Evolutionary conservation across 2,888 invertebrate genomes (phyloP), one percentile per base, ranked within the genome.

Genomic region (Drosophila mercatorum): DNA sequence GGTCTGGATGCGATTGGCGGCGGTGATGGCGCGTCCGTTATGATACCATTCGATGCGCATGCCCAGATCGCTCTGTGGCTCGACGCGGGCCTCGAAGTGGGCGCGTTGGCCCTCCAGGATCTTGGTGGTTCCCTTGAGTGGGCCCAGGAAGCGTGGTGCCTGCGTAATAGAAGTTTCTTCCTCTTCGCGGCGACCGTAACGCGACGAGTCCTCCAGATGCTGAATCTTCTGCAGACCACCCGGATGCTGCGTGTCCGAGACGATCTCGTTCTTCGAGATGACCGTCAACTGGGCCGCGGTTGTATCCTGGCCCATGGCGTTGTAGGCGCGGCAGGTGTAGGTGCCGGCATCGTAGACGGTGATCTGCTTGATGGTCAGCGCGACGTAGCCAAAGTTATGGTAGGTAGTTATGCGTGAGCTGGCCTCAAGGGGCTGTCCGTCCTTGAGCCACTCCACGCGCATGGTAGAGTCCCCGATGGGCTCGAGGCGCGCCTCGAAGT

Each of bases 41-140:
- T 97, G 97, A 92, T 97, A 98, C 99, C 99, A 99, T 93, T 99
- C 98, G 73, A 98, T 96, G 90, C 95, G 95, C 96, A 99, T 96
- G 26, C 96, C 96, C 36, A 98, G 95, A 93, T 99, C 99, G 91
- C 96, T 98, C 92, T 98, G 97, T 1, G 99, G 99, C 91, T 98
- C 97, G 55, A 99, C 97, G 75, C 98, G 96, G 5, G 97, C 97
- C 94, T 98, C 98, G 91, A 98, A 98, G 91, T 98, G 98, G 78
- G 98, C 98, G 55, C 97, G 95, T 94, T 98, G 98, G 0, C 97
- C 97, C 94, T 98, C 98, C 28, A 97, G 95, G 89, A 98, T 97
- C 91, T 97, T 97, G 88, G 96, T 97, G n/a, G 97, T 98, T 55
- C 97, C 97, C 92, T 97, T 97, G 63, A 98, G 93, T 68, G 97